phyloP scores from a whole-genome alignment of 2,888 invertebrate species.

The Drosophila villosipedis region DNA sequence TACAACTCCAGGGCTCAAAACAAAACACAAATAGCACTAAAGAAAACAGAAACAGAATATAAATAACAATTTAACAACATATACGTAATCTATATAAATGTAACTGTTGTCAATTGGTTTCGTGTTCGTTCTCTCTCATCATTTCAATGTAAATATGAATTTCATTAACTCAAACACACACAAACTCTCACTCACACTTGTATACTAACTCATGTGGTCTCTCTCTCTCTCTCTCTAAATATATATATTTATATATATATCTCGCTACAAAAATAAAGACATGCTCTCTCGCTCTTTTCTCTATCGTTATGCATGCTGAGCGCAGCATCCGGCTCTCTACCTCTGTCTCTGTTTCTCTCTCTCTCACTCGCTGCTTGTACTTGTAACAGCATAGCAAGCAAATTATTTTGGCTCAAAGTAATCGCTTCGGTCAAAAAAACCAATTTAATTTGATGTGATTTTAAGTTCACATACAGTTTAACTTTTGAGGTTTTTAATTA shows the following conservation, averaged over 20 bases:
- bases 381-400: conserved; percentile 30
- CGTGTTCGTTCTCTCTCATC: conserved; percentile 25
- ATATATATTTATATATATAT: not conserved
- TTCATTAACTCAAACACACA: conserved; percentile 23
- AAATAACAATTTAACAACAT: conserved; percentile 7
- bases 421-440: not conserved
- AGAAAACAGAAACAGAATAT: conserved; percentile 7
- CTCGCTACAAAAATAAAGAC: conserved; percentile 11
- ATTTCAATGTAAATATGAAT: conserved; percentile 40
- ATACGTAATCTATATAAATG: conserved; percentile 36
- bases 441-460: not conserved
- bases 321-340: conserved; percentile 34
- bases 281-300: conserved; percentile 12
- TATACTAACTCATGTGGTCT: not conserved
- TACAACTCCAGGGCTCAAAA: conserved; percentile 64
- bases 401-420: conserved; percentile 10
- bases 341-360: not conserved
- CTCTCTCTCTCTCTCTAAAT: not conserved
- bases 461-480: not conserved
- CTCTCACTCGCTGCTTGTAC: not conserved
- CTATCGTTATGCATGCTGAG: conserved; percentile 28
- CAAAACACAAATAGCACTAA: conserved; percentile 9
- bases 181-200: conserved; percentile 7
- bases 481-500: not conserved
- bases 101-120: conserved; percentile 53